Evolutionary conservation across 2,888 invertebrate genomes (phyloP), one percentile per base, ranked within the genome.

Genomic region (Pycnomerus fuliginosus): DNA sequence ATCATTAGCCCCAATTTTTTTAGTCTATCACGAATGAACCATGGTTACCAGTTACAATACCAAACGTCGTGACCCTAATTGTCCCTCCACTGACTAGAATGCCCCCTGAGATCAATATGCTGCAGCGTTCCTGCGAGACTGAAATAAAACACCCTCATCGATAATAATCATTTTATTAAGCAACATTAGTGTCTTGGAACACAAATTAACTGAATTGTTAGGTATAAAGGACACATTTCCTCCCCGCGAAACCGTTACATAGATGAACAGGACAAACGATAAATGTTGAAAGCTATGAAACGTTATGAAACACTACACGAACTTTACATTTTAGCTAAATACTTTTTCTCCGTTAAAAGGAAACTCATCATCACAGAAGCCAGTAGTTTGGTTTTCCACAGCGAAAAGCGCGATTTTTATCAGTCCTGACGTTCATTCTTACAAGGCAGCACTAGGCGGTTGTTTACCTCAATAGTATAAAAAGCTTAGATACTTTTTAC

Each of bases 331-430:
- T 50, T 57, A 63, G 61, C 62, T 60, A 62, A 56, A 62, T 62
- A 62, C 60, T 55, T 55, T 46, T 53, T 42, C 56, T 56, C 52
- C 54, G 50, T 60, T 49, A 63, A 52, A 61, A 63, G 65, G 60
- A 57, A 69, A 70, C 64, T 64, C 68, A 70, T 64, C 68, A 70
- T 72, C 70, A 72, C 71, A 72, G 70, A 72, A 72, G 71, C 71
- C 60, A 65, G 66, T 64, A 59, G 55, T 60, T 58, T 55, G 49
- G 54, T 29, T 16, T 45, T 33, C 15, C 4, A 23, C 30, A 58
- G 64, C 64, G 52, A 53, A 50, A 65, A 67, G 65, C 65, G 64
- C 62, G 61, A 58, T 49, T 17, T 40, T 54, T 56, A 47, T 59
- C 58, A 57, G 45, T 50, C 55, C 49, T 36, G 44, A 55, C 52